Evolutionary conservation across 2,797 vertebrate genomes (phyloP).

Genomic region (Acanthis flammea): DNA sequence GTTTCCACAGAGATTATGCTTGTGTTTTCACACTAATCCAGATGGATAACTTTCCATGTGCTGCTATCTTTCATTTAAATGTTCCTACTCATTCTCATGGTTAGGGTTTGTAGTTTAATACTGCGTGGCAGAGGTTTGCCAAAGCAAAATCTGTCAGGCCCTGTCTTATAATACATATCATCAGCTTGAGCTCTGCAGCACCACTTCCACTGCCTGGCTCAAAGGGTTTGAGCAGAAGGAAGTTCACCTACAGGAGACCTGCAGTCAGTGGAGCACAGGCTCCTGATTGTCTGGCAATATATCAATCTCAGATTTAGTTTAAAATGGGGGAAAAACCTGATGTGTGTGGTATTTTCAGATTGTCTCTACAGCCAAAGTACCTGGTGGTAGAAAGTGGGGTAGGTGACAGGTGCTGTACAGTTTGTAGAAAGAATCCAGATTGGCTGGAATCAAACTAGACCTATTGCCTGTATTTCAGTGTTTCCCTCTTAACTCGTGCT

Average conservation of each 20-base stretch:
- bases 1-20: conserved; percentile 43
- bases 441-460: background rate
- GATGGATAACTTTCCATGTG: conserved; percentile 51
- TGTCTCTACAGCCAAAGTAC: background rate
- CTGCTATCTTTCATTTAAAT: conserved; percentile 48
- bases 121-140: background rate
- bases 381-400: background rate
- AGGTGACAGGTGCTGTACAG: background rate
- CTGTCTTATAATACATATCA: background rate
- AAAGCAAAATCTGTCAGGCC: background rate
- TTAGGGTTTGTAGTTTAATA: conserved; percentile 5
- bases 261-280: background rate
- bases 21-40: conserved; percentile 56
- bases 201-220: background rate
- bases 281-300: background rate
- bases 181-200: background rate
- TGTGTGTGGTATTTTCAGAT: background rate
- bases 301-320: background rate
- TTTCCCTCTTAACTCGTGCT: background rate
- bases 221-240: background rate
- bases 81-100: background rate
- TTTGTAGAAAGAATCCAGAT: background rate
- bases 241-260: background rate
- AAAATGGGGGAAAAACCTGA: accelerated
- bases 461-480: background rate